phyloP scores from a whole-genome alignment of 1,140 invertebrate genomes.

The Stegodyphus mimosarum region DNA sequence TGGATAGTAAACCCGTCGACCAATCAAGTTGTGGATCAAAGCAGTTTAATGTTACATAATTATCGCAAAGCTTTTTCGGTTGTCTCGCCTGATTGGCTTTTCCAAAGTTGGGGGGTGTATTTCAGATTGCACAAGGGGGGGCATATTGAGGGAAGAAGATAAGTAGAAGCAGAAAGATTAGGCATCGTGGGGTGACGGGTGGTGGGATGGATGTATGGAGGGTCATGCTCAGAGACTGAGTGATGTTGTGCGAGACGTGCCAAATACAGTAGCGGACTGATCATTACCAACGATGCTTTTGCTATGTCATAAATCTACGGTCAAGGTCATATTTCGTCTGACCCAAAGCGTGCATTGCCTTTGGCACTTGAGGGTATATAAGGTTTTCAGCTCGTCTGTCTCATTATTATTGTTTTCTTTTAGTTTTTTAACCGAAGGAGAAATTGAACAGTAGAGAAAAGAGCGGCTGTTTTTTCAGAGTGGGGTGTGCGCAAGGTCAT shows the following conservation, averaged over 20 bases:
- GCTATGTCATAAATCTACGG: conserved; percentile 55
- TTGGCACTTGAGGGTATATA: not conserved
- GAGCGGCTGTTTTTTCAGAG: not conserved
- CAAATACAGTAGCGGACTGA: conserved; percentile 58
- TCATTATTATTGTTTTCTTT: conserved; percentile 49
- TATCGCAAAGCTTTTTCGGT: conserved; percentile 20
- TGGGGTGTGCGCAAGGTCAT: conserved; percentile 48
- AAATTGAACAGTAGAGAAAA: conserved; percentile 16
- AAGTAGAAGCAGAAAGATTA: conserved; percentile 11
- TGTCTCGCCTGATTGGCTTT: conserved; percentile 42
- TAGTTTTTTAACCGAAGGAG: conserved; percentile 2
- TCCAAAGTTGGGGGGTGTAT: conserved; percentile 10
- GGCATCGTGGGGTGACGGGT: not conserved
- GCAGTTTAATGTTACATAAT: conserved; percentile 60
- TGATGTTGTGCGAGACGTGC: conserved; percentile 53
- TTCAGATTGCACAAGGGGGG: conserved; percentile 21
- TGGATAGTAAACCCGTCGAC: conserved; percentile 35
- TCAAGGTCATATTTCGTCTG: conserved; percentile 57
- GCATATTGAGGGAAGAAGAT: not conserved
- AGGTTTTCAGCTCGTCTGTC: conserved; percentile 22
- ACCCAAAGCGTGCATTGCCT: conserved; percentile 53
- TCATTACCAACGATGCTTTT: conserved; percentile 52
- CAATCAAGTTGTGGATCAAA: conserved; percentile 25
- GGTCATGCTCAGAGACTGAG: conserved; percentile 11
- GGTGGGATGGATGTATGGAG: not conserved